Evolutionary conservation across 2,113 vertebrate genomes (phyloP), one percentile per base, ranked within the genome.

Genomic region (Otis tarda): DNA sequence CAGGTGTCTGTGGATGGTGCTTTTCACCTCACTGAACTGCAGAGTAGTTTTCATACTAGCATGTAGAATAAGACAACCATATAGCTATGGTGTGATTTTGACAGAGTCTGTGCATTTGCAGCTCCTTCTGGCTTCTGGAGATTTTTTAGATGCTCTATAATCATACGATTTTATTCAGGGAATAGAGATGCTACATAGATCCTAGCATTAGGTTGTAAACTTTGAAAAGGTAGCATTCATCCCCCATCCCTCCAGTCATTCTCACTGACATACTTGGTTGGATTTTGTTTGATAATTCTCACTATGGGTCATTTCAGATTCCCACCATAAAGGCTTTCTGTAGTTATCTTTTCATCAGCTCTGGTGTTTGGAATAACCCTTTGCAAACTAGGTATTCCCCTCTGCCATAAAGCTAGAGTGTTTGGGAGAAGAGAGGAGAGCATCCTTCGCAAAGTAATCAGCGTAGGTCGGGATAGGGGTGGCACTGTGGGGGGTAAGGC

Each of bases 281-380:
- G 60, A 60, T 86, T 89, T 92, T 89, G 73, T 94, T 88, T 93
- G 87, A 55, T 90, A 94, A 89, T 92, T 95, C 53, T 79, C 45
- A 49, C 45, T 91, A 35, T 43, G 86, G 91, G 41, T 93, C 80
- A 90, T 86, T 96, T 90, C 87, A 87, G 37, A 75, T 90, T 93
- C 65, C 37, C 53, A 71, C 86, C 33, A 74, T 57, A 84, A 92
- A 95, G 45, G 41, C 49, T 27, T 67, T 78, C 24, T 89, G 68
- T 28, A 81, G 76, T 60, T 86, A 55, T 21, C 73, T 92, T 92
- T 93, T 79, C 81, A 75, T 89, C 87, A 79, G 57, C 50, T 87
- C 77, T 61, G 50, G 17, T 91, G 65, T 83, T 93, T 91, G 61
- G 89, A 95, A 68, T 75, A 96, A 78, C 49, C 31, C 27, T 81